Percentiles rank a stretch among this genome's conserved stretches.
Evolutionary conservation across 2,888 invertebrate species (phyloP).

Genomic region (Drymonia ruficornis): DNA sequence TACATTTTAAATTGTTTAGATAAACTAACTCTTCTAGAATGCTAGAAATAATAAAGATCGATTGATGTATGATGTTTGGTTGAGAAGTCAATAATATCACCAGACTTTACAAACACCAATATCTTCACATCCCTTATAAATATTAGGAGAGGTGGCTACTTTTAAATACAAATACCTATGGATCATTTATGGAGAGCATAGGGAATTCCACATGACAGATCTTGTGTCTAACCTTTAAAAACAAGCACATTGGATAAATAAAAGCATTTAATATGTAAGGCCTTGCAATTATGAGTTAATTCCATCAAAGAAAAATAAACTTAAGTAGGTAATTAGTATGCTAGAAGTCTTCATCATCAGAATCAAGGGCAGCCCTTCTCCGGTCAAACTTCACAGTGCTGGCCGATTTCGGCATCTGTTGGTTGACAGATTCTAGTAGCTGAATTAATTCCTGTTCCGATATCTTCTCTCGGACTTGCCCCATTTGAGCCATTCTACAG

Average conservation of each 20-base stretch:
- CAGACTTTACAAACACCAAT: too few relatives aligned
- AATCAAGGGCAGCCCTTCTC: constrained; percentile 94
- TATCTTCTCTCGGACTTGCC: constrained; percentile 93
- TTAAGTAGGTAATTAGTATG: constrained; percentile 38
- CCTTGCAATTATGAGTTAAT: constrained; percentile 3
- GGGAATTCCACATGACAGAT: too few relatives aligned
- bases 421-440: constrained; percentile 93
- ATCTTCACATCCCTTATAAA: too few relatives aligned
- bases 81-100: too few relatives aligned
- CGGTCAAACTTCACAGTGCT: constrained; percentile 96
- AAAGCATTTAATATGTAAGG: constrained; percentile 6
- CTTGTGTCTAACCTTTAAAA: too few relatives aligned
- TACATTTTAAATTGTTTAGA: too few relatives aligned
- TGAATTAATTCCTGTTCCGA: constrained; percentile 94
- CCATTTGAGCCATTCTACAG: constrained; percentile 96
- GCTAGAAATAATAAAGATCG: too few relatives aligned
- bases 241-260: constrained; percentile 11
- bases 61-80: too few relatives aligned
- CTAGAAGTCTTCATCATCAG: constrained; percentile 89
- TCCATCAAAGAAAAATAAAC: constrained; percentile 8
- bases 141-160: too few relatives aligned
- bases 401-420: constrained; percentile 90
- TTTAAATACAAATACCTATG: too few relatives aligned
- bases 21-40: too few relatives aligned
- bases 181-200: too few relatives aligned